Evolutionary conservation across 1,140 invertebrate species (phyloP).

Genomic region (Temnothorax curvispinosus): DNA sequence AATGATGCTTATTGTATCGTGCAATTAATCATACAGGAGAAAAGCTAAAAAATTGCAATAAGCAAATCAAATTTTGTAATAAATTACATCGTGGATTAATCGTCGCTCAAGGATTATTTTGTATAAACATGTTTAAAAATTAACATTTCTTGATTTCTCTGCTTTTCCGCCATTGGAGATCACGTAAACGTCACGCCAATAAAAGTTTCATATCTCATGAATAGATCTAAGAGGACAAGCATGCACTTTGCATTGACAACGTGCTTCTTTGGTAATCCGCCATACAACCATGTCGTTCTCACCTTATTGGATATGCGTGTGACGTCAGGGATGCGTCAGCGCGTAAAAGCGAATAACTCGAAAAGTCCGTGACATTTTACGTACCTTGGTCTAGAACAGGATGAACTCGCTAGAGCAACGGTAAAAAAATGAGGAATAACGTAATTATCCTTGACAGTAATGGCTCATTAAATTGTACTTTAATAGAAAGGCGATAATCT

Average conservation of each 20-base stretch:
- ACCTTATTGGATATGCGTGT: conserved; percentile 72
- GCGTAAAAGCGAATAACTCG: conserved; percentile 51
- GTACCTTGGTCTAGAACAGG: conserved; percentile 15
- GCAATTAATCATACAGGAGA: not conserved
- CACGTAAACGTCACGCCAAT: not conserved
- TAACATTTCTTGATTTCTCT: not conserved
- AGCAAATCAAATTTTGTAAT: conserved; percentile 6
- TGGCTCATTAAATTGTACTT: not conserved
- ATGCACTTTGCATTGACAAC: conserved; percentile 66
- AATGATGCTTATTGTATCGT: not conserved
- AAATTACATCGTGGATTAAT: not conserved
- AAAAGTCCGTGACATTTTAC: conserved; percentile 65
- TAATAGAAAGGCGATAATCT: not conserved
- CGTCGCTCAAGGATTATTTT: not conserved
- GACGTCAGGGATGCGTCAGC: conserved; percentile 77
- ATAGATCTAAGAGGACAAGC: conserved; percentile 20
- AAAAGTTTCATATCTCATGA: conserved; percentile 22
- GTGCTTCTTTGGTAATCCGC: conserved; percentile 53
- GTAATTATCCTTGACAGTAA: not conserved
- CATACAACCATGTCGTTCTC: conserved; percentile 57
- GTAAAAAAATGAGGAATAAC: not conserved
- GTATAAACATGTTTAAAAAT: not conserved
- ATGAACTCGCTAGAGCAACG: not conserved
- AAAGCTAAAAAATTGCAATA: no score
- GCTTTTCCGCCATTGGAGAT: not conserved